Conservation (phyloP, 2,113 vertebrate genomes). For the Baryphthengus martii region DNA sequence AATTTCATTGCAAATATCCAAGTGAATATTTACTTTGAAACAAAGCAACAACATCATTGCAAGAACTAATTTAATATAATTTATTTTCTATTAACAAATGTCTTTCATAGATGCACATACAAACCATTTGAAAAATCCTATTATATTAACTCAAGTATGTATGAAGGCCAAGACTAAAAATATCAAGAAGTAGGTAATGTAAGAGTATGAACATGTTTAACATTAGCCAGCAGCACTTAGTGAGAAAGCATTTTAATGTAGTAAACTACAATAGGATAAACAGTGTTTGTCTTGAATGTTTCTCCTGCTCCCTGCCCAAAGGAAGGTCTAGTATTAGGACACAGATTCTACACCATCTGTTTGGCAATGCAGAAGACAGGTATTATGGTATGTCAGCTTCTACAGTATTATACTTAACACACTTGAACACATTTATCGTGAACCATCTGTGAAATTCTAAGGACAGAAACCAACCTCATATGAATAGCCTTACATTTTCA, state of each 20-base stretch:
- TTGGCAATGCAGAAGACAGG: background rate
- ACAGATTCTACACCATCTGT: background rate
- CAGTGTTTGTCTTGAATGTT: background rate
- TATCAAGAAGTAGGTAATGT: background rate
- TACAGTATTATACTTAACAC: background rate
- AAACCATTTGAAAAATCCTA: background rate
- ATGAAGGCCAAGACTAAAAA: background rate
- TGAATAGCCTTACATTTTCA: background rate
- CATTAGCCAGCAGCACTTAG: background rate
- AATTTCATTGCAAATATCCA: background rate
- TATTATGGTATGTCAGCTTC: background rate
- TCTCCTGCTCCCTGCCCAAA: background rate
- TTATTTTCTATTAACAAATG: background rate
- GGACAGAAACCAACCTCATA: background rate
- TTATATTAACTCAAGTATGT: background rate
- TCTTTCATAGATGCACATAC: background rate
- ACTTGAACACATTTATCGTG: background rate
- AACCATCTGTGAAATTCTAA: background rate
- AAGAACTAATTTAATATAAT: background rate
- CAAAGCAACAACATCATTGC: background rate
- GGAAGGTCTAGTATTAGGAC: background rate
- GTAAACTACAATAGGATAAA: background rate
- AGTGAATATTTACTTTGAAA: background rate
- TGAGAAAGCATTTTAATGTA: background rate
- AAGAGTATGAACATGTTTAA: background rate